Base-by-base conservation (phyloP, 2,113 vertebrate genomes). In the Phalacrocorax pelagicus region DNA sequence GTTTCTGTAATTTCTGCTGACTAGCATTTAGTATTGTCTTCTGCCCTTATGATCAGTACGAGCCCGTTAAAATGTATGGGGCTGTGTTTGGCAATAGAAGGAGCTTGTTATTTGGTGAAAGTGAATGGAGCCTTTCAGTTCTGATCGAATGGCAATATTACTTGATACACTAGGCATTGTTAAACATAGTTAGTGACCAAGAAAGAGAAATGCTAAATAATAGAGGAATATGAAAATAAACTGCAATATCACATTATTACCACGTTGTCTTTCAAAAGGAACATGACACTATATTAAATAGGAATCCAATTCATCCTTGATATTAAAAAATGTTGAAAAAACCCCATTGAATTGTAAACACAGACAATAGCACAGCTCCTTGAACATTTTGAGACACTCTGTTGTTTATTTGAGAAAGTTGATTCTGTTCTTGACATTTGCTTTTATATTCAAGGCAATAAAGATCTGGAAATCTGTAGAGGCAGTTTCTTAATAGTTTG, bases 371-470 rank as follows among this genome's bases (percentile, higher is more conserved):
- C 29, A 80, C n/a, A 88, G 40, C 55, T 90, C 23, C 38, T 59
- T 22, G 30, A 3, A 63, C 34, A 36, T 63, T 85, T 47, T 54
- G 66, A 77, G n/a, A 69, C 32, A 32, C 10, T 18, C 34, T 65
- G 22, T 10, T 80, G 51, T 80, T 95, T 82, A 62, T 73, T 74
- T 73, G 52, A 80, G 74, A 88, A 93, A 90, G 62, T n/a, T 79
- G 74, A 80, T 52, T 79, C 70, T 77, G 8, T 58, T 92, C 69
- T 69, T 86, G 86, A 90, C 75, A 65, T 96, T 92, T 95, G 44
- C 16, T 92, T 40, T n/a, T 92, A 22, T 27, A 78, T 74, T 81
- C 32, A 14, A 59, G 42, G 62, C 67, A 81, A 20, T 74, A 75
- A 93, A 94, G 49, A 34, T 85, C 65, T 88, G 65, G 49, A 82